phyloP scores from a whole-genome alignment of 2,888 invertebrate genomes.

The Synanthedon andrenaeformis region DNA sequence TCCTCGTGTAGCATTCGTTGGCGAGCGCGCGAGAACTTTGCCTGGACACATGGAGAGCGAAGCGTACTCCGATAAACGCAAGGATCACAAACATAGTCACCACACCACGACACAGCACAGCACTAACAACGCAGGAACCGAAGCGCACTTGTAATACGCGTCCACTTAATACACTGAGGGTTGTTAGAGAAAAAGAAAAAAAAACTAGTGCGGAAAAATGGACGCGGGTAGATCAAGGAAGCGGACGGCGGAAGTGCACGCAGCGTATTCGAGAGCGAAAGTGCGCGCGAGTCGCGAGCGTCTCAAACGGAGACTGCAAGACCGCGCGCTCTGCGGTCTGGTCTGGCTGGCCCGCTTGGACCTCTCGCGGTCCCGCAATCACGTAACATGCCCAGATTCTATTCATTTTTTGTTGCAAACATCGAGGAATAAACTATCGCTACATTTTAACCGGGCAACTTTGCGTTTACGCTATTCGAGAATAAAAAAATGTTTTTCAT shows the following conservation, averaged over 20 bases:
- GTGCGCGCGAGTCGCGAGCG: slow-evolving; percentile 39
- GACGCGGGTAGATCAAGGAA: slow-evolving; percentile 2
- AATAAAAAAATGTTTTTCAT: too few species aligned
- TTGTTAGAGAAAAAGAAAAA: too few species aligned
- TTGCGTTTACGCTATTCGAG: too few species aligned
- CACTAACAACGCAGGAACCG: neutral
- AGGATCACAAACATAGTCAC: slow-evolving; percentile 59
- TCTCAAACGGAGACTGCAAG: slow-evolving; percentile 45
- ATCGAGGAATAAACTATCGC: too few species aligned
- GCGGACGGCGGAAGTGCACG: slow-evolving; percentile 29
- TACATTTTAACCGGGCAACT: too few species aligned
- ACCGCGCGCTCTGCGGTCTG: slow-evolving; percentile 14
- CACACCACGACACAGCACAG: neutral
- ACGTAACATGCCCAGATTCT: slow-evolving; percentile 31
- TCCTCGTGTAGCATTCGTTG: slow-evolving; percentile 63
- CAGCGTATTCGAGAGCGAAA: slow-evolving; percentile 49
- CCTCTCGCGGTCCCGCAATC: slow-evolving; percentile 24
- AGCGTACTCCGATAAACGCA: slow-evolving; percentile 58
- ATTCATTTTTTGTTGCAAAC: neutral
- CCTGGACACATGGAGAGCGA: slow-evolving; percentile 58
- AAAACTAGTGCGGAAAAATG: neutral
- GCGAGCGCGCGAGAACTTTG: slow-evolving; percentile 57
- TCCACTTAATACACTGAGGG: neutral
- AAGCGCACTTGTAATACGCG: neutral
- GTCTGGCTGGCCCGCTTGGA: slow-evolving; percentile 7